These are phyloP conservation scores for Syrmaticus mikado DNA, from an alignment of 2,113 vertebrate species.

Conservation along the genomic window DNA sequence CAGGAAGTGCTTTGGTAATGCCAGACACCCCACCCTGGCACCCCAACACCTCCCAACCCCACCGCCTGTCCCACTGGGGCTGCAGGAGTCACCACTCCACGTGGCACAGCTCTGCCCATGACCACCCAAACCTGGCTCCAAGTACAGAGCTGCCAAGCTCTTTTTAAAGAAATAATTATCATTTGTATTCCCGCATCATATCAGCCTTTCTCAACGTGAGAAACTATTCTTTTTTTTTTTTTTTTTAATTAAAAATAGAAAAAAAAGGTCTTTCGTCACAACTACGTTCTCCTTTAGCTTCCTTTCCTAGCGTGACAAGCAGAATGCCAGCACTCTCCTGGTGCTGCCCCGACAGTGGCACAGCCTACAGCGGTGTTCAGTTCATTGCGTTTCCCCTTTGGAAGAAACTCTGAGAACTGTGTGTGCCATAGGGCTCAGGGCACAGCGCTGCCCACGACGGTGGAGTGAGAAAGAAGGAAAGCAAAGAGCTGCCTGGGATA, in stretches of 20 bases:
- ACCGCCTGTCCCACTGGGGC: neutral
- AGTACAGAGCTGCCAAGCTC: constrained; percentile 38
- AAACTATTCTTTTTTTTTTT: too few relatives aligned
- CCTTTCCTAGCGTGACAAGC: neutral
- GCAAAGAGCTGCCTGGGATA: constrained; percentile 75
- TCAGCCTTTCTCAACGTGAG: neutral
- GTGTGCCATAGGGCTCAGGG: neutral
- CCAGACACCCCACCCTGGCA: too few relatives aligned
- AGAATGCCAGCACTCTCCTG: neutral
- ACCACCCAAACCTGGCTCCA: neutral
- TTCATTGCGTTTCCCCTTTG: neutral
- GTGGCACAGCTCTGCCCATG: too few relatives aligned
- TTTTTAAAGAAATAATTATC: constrained; percentile 23
- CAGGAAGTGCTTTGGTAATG: too few relatives aligned
- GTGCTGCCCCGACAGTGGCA: neutral
- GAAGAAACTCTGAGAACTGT: neutral
- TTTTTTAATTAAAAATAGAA: too few relatives aligned
- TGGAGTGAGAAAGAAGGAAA: constrained; percentile 49
- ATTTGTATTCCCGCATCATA: constrained; percentile 27
- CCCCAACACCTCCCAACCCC: neutral
- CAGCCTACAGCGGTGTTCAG: neutral
- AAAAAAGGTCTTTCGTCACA: too few relatives aligned
- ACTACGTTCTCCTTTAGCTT: too few relatives aligned
- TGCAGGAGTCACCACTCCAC: neutral
- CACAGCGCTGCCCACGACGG: neutral